Base-by-base conservation (phyloP, 2,888 invertebrate genomes). In the Drosophila longiperda region DNA sequence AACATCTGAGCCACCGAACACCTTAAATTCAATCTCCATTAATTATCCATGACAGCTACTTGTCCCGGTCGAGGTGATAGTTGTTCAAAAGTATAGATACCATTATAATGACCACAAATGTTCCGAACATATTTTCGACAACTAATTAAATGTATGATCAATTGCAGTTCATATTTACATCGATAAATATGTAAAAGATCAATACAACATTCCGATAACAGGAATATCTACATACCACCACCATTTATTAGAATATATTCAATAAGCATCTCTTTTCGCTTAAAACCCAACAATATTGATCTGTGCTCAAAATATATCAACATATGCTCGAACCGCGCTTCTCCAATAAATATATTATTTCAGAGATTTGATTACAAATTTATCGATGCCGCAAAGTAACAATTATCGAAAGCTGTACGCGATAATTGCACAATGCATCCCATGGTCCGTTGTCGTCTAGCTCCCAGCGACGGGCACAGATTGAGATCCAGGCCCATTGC, bases 41-140 rank as follows among this genome's bases (percentile, higher is more conserved):
- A 66, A 77, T 77, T 59, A 75, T 48, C 26, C 65, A 64, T 64
- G 75, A 75, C 75, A 65, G 58, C 55, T 26, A 49, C 74, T 73
- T 38, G 42, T 42, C 20, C 12, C 8, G 17, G 7, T 29, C 6
- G 32, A 52, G 12, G 1, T 8, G 32, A 7, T 12, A 12, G 17
- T 11, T 40, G 40, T 23, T 17, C 53, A 32, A 55, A 34, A 42
- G 3, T n/a, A 57, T 61, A 26, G 55, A 34, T 34, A 12, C 23
- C 11, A 15, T 15, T 15, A 20, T 1, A 42, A 20, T 42, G 42
- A 12, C 20, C 20, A 20, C 7, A 45, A 15, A 8, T 8, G 15
- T 7, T 23, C 15, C 23, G 23, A 23, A 23, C 45, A 45, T 23
- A 8, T 23, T 45, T 2, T 45, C 23, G 7, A 45, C 23, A 17